Evolutionary conservation across 2,113 vertebrate species (phyloP), one percentile per base, ranked within the genome.

Genomic region (Callospermophilus lateralis): DNA sequence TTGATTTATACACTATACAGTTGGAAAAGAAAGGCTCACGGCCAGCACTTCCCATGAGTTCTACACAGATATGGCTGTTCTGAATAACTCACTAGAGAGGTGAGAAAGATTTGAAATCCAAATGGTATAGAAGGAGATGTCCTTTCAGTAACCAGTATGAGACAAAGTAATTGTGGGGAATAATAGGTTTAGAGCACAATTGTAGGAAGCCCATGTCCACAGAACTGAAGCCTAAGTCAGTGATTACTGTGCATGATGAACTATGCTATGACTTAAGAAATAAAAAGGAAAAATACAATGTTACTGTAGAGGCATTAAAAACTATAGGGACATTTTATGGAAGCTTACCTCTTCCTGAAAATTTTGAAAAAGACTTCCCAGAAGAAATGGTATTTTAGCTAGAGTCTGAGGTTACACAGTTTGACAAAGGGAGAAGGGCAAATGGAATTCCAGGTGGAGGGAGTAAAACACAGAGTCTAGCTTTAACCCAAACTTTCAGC

Each of bases 361-460:
- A 94, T 68, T 53, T 87, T 9, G 68, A 84, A 55, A 70, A 83
- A 81, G n/a, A n/a, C n/a, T n/a, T n/a, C n/a, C n/a, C n/a, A n/a
- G n/a, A n/a, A n/a, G n/a, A n/a, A n/a, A n/a, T n/a, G n/a, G n/a
- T n/a, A n/a, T n/a, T n/a, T n/a, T n/a, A n/a, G n/a, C n/a, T n/a
- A n/a, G n/a, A n/a, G n/a, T n/a, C n/a, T n/a, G n/a, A n/a, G n/a
- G n/a, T n/a, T n/a, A n/a, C n/a, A n/a, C n/a, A n/a, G n/a, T n/a
- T n/a, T n/a, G n/a, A n/a, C n/a, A n/a, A n/a, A n/a, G n/a, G n/a
- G n/a, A n/a, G n/a, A 65, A 65, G 16, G 24, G 34, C 39, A 68
- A 20, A 65, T n/a, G n/a, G 20, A 91, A 84, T 42, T 68, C 87
- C 88, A 70, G 42, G 6, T 20, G 24, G 39, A 83, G 3, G 17